Evolutionary conservation across 2,113 vertebrate species (phyloP).

Genomic region (Xiphophorus maculatus): DNA sequence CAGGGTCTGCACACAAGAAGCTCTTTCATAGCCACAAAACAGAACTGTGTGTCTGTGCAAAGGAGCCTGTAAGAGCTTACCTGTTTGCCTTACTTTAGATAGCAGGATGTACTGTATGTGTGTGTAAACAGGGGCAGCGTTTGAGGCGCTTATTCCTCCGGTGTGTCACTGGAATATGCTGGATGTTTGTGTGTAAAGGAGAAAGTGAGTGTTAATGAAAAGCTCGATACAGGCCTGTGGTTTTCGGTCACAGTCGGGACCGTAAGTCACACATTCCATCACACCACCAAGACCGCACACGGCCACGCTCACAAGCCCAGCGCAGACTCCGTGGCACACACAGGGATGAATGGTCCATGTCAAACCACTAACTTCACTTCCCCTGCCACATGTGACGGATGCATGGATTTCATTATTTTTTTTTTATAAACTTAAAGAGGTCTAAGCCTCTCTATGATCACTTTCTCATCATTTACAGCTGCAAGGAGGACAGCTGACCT

Average conservation of each 20-base stretch:
- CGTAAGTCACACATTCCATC: constrained; percentile 53
- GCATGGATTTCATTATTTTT: constrained; percentile 31
- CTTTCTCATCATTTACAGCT: constrained; percentile 12
- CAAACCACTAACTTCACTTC: constrained; percentile 45
- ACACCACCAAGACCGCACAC: constrained; percentile 37
- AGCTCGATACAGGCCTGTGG: constrained; percentile 44
- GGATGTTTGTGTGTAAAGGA: constrained; percentile 28
- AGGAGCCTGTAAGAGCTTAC: constrained; percentile 13
- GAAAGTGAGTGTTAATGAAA: constrained; percentile 64
- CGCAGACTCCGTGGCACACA: constrained; percentile 22
- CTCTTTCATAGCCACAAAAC: constrained; percentile 64
- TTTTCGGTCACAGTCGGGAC: constrained; percentile 45
- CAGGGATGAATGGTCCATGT: constrained; percentile 52
- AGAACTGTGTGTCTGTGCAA: constrained; percentile 18
- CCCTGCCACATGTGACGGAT: constrained; percentile 36
- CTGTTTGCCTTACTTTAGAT: constrained; percentile 51
- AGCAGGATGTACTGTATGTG: constrained; percentile 21
- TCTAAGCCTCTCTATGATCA: constrained; percentile 4
- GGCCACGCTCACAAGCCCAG: constrained; percentile 24
- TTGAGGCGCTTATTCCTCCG: neutral
- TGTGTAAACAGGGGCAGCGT: constrained; percentile 29
- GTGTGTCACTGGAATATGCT: constrained; percentile 14
- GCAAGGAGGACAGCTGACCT: neutral
- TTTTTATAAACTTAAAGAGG: neutral
- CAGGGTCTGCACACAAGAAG: constrained; percentile 57